phyloP scores from a whole-genome alignment of 2,797 vertebrate genomes.

The Cossypha caffra region DNA sequence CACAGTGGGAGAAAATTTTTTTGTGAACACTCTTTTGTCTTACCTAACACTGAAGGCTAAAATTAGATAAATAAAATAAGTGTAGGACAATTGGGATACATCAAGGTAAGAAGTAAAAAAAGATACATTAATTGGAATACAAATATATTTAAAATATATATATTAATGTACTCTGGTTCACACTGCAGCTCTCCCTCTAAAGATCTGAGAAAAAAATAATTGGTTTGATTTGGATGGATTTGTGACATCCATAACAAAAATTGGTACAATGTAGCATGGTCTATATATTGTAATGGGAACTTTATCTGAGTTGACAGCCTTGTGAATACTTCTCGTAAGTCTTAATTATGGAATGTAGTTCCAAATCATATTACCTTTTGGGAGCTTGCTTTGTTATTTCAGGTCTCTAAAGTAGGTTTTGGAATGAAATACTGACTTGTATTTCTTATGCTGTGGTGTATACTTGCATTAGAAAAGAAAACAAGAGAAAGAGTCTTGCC shows the following conservation, averaged over 20 bases:
- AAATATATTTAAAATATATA: background rate
- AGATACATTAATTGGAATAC: background rate
- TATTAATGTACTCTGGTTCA: background rate
- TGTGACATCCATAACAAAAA: background rate
- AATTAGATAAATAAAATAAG: background rate
- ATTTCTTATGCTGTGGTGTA: background rate
- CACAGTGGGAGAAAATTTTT: background rate
- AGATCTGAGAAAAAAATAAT: background rate
- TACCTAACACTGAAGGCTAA: background rate
- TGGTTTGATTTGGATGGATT: background rate
- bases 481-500: background rate
- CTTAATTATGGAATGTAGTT: background rate
- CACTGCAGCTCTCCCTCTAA: background rate
- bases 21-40: background rate
- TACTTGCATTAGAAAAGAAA: background rate
- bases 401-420: background rate
- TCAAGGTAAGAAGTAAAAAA: background rate
- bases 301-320: background rate
- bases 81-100: background rate
- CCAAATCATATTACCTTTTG: background rate
- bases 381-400: background rate
- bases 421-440: background rate
- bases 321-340: background rate
- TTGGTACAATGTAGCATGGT: accelerated
- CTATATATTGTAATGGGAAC: background rate